Evolutionary conservation across 2,113 vertebrate genomes (phyloP), one percentile per base, ranked within the genome.

Genomic region (Boleophthalmus pectinirostris): DNA sequence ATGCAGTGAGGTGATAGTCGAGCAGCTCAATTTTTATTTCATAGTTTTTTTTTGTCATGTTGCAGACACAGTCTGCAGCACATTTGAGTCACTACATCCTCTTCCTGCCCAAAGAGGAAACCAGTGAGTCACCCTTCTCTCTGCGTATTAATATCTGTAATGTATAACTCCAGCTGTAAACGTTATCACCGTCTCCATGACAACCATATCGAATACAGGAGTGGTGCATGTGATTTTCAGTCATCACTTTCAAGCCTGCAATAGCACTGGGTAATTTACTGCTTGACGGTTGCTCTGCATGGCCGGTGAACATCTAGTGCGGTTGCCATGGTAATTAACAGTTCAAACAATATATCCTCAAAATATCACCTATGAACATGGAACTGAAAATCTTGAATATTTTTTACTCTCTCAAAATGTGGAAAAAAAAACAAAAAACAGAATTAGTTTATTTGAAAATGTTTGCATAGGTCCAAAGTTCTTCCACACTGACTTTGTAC

Each of bases 81-180:
- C 57, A 29, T 70, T 11, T 73, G 73, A 88, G 35, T 75, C 82
- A 83, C 51, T 15, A 25, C 84, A 86, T 88, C 88, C 82, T 79
- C 65, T 75, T 79, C 67, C 81, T 69, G 29, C 60, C 33, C 45
- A 1, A 14, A 29, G 11, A 73, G 89, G 80, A 90, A 87, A 72
- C 69, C 73, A 18, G 25, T 90, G 89, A 91, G 54, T 91, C 89
- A 91, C 46, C 3, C 21, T 57, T 23, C 68, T 23, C 61, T 23
- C 68, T 23, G 21, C 20, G 38, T 57, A 77, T 71, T 78, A 81
- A 91, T 88, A 73, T 82, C 69, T 80, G 84, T 78, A 83, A 91
- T 88, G 71, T 82, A 60, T 81, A 84, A 87, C 77, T 75, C 68
- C 57, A 69, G 51, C 49, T 45, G n/a, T 65, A 87, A 84, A 84